These are phyloP conservation scores for Pristionchus fissidentatus DNA, from an alignment of 2,888 invertebrate genomes.

Conservation along the genomic window DNA sequence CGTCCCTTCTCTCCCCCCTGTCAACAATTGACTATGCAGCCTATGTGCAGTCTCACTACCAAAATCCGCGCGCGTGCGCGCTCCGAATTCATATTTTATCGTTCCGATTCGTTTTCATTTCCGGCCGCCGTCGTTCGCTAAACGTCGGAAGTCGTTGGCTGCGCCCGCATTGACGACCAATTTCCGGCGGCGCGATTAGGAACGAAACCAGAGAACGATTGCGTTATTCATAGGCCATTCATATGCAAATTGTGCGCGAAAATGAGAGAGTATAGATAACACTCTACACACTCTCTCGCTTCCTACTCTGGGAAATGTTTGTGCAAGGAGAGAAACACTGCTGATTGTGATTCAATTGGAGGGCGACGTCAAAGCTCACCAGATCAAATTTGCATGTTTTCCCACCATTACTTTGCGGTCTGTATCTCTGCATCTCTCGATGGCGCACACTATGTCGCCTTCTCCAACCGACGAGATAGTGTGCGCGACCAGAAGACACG, in stretches of 20 bases:
- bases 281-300: neutral
- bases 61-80: neutral
- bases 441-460: constrained; percentile 44
- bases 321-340: neutral
- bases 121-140: neutral
- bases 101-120: neutral
- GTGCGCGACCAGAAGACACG: neutral
- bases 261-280: too few species aligned
- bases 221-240: too few species aligned
- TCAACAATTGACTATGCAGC: constrained; percentile 41
- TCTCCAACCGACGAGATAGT: neutral
- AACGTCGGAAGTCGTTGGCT: constrained; percentile 15
- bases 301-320: too few species aligned
- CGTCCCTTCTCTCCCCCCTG: too few species aligned
- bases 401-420: neutral
- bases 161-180: neutral
- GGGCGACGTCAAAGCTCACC: neutral
- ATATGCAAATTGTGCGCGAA: too few species aligned
- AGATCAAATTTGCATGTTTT: neutral
- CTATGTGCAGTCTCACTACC: neutral
- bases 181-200: neutral
- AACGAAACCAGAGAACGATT: too few species aligned
- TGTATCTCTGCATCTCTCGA: constrained; percentile 51
- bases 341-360: constrained; percentile 19
- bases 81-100: constrained; percentile 1